A percentile compares a stretch with the other conserved stretches of the same genome.
These are phyloP conservation scores for Pangasius larnaudii DNA, from an alignment of 2,797 vertebrate species.

Conservation along the genomic window DNA sequence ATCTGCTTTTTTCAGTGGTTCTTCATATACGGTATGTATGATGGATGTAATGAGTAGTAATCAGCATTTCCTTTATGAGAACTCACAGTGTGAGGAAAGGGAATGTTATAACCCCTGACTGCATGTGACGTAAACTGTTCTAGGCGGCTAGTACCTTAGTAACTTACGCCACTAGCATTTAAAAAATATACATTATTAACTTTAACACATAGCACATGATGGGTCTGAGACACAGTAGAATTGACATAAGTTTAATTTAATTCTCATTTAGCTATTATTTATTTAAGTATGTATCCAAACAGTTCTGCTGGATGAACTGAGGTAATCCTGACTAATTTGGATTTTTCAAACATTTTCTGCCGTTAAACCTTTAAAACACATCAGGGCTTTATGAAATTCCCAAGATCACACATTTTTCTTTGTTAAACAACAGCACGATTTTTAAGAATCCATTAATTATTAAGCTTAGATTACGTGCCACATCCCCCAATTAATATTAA, in stretches of 20 bases:
- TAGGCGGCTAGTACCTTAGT: too few relatives aligned
- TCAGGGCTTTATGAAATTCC: background rate
- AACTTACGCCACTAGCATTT: background rate
- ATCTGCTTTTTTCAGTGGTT: background rate
- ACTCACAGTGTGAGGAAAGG: background rate
- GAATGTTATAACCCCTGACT: background rate
- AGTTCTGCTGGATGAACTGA: background rate
- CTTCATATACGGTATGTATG: background rate
- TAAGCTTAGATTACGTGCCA: background rate
- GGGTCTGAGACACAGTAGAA: background rate
- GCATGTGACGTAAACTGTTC: background rate
- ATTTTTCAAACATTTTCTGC: background rate
- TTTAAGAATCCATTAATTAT: background rate
- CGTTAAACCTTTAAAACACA: background rate
- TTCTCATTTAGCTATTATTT: background rate
- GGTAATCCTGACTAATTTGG: background rate
- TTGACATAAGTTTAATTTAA: background rate
- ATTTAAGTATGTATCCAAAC: background rate
- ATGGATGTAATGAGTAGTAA: background rate
- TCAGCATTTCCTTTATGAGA: background rate
- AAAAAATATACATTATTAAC: background rate
- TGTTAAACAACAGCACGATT: background rate
- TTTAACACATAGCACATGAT: background rate
- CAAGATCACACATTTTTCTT: background rate
- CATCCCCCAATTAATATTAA: background rate